Conservation (phyloP, 2,797 vertebrate species). For the Avahi laniger region DNA sequence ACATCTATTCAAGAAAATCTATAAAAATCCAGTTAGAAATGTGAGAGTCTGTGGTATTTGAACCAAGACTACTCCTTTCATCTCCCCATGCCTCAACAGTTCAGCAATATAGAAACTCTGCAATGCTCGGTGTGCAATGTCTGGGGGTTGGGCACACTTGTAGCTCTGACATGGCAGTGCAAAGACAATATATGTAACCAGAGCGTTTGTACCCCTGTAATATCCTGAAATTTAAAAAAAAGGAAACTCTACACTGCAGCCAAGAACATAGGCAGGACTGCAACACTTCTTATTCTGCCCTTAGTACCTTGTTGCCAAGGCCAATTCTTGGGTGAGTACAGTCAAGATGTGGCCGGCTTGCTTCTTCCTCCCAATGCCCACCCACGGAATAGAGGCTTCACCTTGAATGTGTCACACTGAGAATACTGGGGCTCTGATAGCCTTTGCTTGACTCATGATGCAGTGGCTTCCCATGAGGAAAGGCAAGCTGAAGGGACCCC, state of each 20-base stretch:
- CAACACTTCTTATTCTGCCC: not conserved
- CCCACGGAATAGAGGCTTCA: not conserved
- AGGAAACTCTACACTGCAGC: not conserved
- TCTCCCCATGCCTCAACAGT: not conserved
- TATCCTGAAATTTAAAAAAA: no score
- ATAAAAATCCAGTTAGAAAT: not conserved
- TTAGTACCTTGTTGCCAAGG: not conserved
- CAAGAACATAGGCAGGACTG: not conserved
- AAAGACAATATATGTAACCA: no score
- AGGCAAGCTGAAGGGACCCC: not conserved
- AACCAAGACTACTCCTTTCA: not conserved
- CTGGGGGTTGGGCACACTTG: no score
- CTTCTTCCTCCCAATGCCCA: not conserved
- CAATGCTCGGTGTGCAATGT: no score
- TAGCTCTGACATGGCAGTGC: no score
- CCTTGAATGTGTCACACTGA: not conserved
- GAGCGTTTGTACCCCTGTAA: no score
- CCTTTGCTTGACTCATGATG: not conserved
- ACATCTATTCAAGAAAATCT: not conserved
- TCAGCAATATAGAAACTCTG: not conserved
- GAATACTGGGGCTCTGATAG: not conserved
- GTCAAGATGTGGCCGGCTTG: not conserved
- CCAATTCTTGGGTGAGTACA: not conserved
- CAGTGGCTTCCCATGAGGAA: not conserved
- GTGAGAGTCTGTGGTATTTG: not conserved